Base-by-base conservation (phyloP, 92 coral and sea anemone genomes). In the Parazoanthus atlanticus region DNA sequence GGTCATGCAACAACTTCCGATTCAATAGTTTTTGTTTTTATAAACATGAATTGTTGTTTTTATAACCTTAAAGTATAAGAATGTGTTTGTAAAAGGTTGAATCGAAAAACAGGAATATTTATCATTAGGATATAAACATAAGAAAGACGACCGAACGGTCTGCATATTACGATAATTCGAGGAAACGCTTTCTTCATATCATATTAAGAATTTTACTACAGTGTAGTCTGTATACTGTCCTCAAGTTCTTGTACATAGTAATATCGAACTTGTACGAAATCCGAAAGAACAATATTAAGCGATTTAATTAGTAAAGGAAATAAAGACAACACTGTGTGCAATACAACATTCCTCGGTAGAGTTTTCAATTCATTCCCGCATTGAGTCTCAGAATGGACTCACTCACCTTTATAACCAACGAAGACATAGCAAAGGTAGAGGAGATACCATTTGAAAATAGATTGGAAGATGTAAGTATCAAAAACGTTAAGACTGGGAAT, bases 231-330 rank as follows among this genome's bases (percentile, higher is more conserved):
- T 67, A 38, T 28, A 17, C 79, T 36, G 52, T 36, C 25, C 79
- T 75, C 46, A 9, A 28, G 26, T 40, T 28, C 21, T 26, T 26
- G 34, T 83, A 36, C 29, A 33, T 36, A 23, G 72, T 80, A 58
- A 84, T 69, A 84, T 69, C 78, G 78, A 70, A 36, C 65, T 46
- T n/a, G 17, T 46, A 33, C 33, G 31, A 0, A 30, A 43, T 12
- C 56, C 30, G 72, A 58, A 29, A 58, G 36, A 38, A 69, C 86
- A 84, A 84, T 84, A 84, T 84, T 72, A 71, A 66, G 28, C 87
- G 78, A 84, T 70, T 69, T 40, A 84, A 84, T 70, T 84, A 70
- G 78, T 84, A 84, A 84, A 84, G 87, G 87, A 84, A 84, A 84
- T 70, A 67, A 28, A 69, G 40, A 65, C 78, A 28, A 9, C 15